Evolutionary conservation across 1,140 invertebrate species (phyloP), one percentile per base, ranked within the genome.

Genomic region (Archegozetes longisetosus): DNA sequence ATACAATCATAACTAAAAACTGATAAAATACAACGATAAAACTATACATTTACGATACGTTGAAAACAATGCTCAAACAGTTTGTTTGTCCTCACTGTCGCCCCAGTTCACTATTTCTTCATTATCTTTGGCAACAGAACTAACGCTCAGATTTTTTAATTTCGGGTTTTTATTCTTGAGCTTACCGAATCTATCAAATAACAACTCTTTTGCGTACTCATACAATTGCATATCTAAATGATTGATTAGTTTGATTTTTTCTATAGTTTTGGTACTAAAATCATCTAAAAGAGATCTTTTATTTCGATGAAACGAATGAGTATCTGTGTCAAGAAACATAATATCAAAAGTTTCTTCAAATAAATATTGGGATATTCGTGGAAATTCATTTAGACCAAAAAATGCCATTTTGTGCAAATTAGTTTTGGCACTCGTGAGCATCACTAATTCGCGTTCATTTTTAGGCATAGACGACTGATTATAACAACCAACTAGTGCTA

Each of bases 301-400:
- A 55, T 86, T 78, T 0, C 88, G 90, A 59, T 85, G 81, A 74
- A 92, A 92, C 70, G 89, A 85, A 70, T 92, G 88, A 65, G 85
- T 84, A 71, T 92, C 91, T 25, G 84, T 82, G 64, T 87, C 81
- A 49, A 83, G 82, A 73, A 92, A 95, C 66, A 84, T 79, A 67
- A 98, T 77, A 70, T 87, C 85, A 72, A 98, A 98, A n/a, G 88
- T 94, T 73, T 90, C 83, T 71, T 98, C 93, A 73, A 98, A 99
- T 46, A 97, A 82, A 69, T 90, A 90, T 72, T 98, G 94, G 26
- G 88, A 88, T 62, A 88, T 84, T 77, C 85, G 85, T 75, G 95
- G 94, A 73, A 84, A 83, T 74, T 98, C 95, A 23, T 91, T 95
- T 54, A 98, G 77, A 60, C 94, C 95, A 74, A 98, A 97, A 70